phyloP scores from a whole-genome alignment of 2,113 vertebrate species.

The Amazona vittata region DNA sequence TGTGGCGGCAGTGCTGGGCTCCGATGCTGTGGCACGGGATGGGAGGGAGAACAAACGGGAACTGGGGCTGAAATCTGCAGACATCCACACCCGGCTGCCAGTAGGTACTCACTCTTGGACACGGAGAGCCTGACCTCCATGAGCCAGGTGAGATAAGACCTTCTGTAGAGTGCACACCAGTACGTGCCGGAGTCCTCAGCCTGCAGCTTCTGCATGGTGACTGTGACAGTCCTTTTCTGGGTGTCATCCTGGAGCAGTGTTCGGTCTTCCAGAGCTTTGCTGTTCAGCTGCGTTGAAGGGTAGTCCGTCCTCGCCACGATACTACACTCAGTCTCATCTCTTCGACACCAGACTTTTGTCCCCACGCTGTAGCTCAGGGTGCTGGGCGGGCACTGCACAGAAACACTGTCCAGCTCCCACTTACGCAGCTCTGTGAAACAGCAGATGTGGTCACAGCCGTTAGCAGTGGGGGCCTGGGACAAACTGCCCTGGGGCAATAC shows the following conservation, averaged over 20 bases:
- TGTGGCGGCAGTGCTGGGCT: fast-evolving
- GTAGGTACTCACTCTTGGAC: neutral
- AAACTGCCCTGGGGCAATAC: neutral
- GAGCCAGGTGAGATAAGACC: fast-evolving
- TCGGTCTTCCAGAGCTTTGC: fast-evolving
- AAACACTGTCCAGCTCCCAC: neutral
- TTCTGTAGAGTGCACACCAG: neutral
- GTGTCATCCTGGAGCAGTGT: fast-evolving
- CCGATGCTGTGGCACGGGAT: fast-evolving
- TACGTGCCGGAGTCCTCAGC: conserved; percentile 17
- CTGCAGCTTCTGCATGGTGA: conserved; percentile 27
- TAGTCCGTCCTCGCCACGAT: fast-evolving
- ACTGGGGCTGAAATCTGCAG: neutral
- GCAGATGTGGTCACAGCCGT: neutral
- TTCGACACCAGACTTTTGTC: neutral
- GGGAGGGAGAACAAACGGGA: neutral
- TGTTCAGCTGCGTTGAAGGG: fast-evolving
- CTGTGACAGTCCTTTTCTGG: fast-evolving
- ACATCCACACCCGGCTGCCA: neutral
- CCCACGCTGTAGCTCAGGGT: fast-evolving
- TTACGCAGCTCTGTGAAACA: neutral
- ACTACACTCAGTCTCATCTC: fast-evolving
- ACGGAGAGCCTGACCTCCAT: conserved; percentile 27
- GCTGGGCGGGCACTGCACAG: neutral
- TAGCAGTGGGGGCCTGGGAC: neutral